phyloP scores from a whole-genome alignment of 92 coral and sea anemone genomes.

The Montipora capitata region DNA sequence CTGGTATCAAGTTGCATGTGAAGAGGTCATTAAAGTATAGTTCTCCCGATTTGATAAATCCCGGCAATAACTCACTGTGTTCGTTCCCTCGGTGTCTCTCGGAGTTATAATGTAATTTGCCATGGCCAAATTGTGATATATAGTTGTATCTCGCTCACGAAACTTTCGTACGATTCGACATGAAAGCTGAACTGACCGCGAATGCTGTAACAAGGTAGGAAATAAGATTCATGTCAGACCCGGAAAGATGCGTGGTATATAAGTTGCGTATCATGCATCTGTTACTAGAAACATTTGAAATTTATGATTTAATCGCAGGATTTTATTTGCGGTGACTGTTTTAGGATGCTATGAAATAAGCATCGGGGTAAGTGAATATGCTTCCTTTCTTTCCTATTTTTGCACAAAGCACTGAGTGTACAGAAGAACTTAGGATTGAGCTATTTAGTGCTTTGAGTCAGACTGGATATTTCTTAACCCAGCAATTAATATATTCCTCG shows the following conservation, averaged over 20 bases:
- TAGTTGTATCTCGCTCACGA: conserved; percentile 14
- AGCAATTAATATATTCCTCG: neutral
- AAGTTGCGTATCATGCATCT: no score
- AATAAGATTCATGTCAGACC: neutral
- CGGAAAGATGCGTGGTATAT: no score
- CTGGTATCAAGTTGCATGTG: no score
- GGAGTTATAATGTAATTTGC: neutral
- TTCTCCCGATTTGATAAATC: no score
- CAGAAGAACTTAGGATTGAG: neutral
- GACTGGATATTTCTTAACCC: neutral
- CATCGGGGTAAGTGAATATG: neutral
- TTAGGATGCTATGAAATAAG: neutral
- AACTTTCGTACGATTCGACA: neutral
- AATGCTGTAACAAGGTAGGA: conserved; percentile 15
- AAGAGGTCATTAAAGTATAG: no score
- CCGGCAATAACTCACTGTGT: no score
- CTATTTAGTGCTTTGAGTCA: neutral
- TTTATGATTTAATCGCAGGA: neutral
- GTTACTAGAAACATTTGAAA: no score
- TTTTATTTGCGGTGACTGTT: neutral
- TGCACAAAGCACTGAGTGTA: neutral
- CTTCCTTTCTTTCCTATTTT: neutral
- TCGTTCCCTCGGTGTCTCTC: no score
- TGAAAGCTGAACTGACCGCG: conserved; percentile 14
- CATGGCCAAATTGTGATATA: neutral